Percentiles rank a stretch among this genome's conserved stretches.
These are phyloP conservation scores for Syrphus vitripennis DNA, from an alignment of 2,888 invertebrate species.

Conservation along the genomic window DNA sequence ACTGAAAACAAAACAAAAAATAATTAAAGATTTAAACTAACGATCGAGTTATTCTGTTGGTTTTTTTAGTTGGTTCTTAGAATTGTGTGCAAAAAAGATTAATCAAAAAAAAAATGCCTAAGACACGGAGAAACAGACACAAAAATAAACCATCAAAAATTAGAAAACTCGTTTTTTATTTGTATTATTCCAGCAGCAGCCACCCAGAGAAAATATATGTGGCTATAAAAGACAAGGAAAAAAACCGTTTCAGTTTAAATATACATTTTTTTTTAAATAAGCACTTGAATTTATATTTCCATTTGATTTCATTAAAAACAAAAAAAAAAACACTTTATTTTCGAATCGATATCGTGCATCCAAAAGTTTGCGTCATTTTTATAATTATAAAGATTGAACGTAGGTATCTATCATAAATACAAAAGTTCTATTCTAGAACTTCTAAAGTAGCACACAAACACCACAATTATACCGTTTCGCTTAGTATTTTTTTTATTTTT, in stretches of 20 bases:
- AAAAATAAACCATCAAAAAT: constrained; percentile 44
- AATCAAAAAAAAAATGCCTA: constrained; percentile 38
- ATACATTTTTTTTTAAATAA: neutral
- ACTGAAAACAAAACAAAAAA: neutral
- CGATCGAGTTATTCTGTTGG: constrained; percentile 25
- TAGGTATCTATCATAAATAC: constrained; percentile 45
- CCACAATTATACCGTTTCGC: neutral
- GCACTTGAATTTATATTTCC: neutral
- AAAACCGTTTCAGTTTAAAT: constrained; percentile 7
- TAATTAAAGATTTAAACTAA: constrained; percentile 45
- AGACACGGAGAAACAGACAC: constrained; percentile 4
- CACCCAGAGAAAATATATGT: constrained; percentile 17
- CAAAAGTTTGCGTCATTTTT: constrained; percentile 54
- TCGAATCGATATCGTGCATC: constrained; percentile 32
- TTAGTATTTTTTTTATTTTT: neutral
- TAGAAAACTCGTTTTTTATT: constrained; percentile 57
- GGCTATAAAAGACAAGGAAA: neutral
- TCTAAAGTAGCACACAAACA: constrained; percentile 34
- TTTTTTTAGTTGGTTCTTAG: constrained; percentile 27
- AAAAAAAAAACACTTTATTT: constrained; percentile 37
- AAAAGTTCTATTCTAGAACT: constrained; percentile 37
- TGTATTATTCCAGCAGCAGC: neutral
- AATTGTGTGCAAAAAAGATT: constrained; percentile 40
- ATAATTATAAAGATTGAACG: constrained; percentile 39
- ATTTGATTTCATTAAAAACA: neutral